phyloP scores from a whole-genome alignment of 2,888 invertebrate genomes.

The Sphaerophoria rueppellii region DNA sequence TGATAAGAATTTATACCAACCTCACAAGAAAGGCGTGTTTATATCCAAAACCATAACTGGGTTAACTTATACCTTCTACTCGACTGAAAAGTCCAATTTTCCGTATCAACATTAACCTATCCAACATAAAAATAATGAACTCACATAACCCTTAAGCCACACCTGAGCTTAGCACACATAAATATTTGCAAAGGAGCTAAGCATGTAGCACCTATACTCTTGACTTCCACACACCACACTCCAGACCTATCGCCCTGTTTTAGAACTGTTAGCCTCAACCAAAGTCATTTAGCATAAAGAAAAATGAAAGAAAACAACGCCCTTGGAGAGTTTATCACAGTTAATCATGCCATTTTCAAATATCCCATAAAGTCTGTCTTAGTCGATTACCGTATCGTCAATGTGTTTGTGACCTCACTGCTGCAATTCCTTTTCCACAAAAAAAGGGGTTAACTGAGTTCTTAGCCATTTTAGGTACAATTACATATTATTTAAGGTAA shows the following conservation, averaged over 20 bases:
- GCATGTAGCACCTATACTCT: background rate
- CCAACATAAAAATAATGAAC: constrained; percentile 32
- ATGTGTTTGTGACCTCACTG: background rate
- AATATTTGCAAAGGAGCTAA: background rate
- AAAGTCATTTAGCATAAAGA: background rate
- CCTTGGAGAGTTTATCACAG: constrained; percentile 21
- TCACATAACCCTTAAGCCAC: constrained; percentile 43
- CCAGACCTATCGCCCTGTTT: constrained; percentile 14
- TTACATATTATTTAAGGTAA: background rate
- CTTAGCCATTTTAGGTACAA: background rate
- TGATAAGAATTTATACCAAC: constrained; percentile 2
- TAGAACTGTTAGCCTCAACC: background rate
- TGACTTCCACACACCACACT: constrained; percentile 10
- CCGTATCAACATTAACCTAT: background rate
- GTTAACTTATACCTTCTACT: background rate
- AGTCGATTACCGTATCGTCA: background rate
- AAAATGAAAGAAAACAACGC: constrained; percentile 42
- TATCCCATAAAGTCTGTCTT: constrained; percentile 18
- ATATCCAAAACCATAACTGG: background rate
- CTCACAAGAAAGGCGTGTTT: background rate
- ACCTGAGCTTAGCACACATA: constrained; percentile 14
- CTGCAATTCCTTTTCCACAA: background rate
- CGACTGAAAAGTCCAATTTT: background rate
- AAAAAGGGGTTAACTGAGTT: constrained; percentile 30
- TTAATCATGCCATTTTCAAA: constrained; percentile 43